Base-by-base conservation (phyloP, 2,888 invertebrate species). In the Phortica okadai region DNA sequence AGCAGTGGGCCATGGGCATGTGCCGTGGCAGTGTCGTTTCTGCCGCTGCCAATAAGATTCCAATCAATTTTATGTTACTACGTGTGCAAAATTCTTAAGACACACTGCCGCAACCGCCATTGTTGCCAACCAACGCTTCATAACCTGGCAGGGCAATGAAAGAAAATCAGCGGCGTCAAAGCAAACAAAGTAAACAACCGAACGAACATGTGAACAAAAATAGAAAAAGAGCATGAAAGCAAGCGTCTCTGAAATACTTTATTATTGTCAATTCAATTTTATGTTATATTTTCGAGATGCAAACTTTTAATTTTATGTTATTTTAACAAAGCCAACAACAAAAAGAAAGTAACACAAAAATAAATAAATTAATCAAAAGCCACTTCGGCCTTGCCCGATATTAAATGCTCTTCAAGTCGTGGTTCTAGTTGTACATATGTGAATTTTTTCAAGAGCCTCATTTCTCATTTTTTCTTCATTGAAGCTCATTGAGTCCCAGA, bases 31-130 rank as follows among this genome's bases (percentile, higher is more conserved):
- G 59, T 14, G 4, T 6, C 16, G 59, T 16, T 8, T 59, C 21
- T 62, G 62, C 25, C 10, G 25, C 33, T 72, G 70, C 56, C 70
- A 72, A 72, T 72, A 56, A 72, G 70, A 72, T 72, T 72, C 70
- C 70, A 72, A 72, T 72, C 70, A 72, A 72, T 89, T 89, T 89
- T 89, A 88, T 89, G 84, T 80, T 83, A 81, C 87, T 85, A 88
- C 88, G 89, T 89, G 89, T 88, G 84, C 82, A 81, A 87, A 89
- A 87, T 85, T 81, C 80, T 82, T 80, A 83, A 82, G 83, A 83
- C 67, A 33, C 33, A 59, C 59, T 50, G 25, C 16, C 6, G 25
- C 59, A 6, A 59, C 59, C 8, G 16, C 16, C 59, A 59, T 8
- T 7, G 33, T 14, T 41, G 42, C 66, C 14, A n/a, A n/a, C n/a